Percentiles rank a stretch among this genome's conserved stretches.
Evolutionary conservation across 2,888 invertebrate species (phyloP).

Genomic region (Harmothoe impar): DNA sequence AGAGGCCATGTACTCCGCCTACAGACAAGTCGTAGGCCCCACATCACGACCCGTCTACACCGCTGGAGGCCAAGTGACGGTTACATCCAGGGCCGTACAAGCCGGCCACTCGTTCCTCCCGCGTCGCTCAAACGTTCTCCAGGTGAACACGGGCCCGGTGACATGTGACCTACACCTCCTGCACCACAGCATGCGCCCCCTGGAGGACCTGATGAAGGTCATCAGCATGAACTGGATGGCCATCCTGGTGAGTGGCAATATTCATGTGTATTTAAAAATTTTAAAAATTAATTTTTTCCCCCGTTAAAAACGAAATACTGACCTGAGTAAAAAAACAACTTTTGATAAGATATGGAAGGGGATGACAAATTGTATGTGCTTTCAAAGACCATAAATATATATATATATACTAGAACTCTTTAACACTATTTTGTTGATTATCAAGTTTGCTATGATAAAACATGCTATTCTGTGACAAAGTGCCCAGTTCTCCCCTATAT

Average conservation of each 20-base stretch:
- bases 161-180: constrained; percentile 75
- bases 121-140: constrained; percentile 14
- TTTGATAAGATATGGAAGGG: too few relatives aligned
- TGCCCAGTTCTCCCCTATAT: too few relatives aligned
- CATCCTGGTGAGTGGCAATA: constrained; percentile 87
- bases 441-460: too few relatives aligned
- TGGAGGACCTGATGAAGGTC: constrained; percentile 93
- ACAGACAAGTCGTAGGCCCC: constrained; percentile 84
- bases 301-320: too few relatives aligned
- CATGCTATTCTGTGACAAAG: too few relatives aligned
- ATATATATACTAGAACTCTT: too few relatives aligned
- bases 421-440: too few relatives aligned
- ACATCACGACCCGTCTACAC: constrained; percentile 74
- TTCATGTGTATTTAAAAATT: neutral
- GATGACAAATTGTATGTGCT: too few relatives aligned
- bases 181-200: constrained; percentile 84
- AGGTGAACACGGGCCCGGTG: constrained; percentile 35
- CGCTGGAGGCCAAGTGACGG: constrained; percentile 69
- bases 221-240: constrained; percentile 96
- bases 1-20: constrained; percentile 72
- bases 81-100: constrained; percentile 77
- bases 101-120: constrained; percentile 81
- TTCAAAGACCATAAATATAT: too few relatives aligned
- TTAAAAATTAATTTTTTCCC: too few relatives aligned
- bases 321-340: too few relatives aligned